Base-by-base conservation (phyloP, 2,113 vertebrate species). In the Saccopteryx bilineata region DNA sequence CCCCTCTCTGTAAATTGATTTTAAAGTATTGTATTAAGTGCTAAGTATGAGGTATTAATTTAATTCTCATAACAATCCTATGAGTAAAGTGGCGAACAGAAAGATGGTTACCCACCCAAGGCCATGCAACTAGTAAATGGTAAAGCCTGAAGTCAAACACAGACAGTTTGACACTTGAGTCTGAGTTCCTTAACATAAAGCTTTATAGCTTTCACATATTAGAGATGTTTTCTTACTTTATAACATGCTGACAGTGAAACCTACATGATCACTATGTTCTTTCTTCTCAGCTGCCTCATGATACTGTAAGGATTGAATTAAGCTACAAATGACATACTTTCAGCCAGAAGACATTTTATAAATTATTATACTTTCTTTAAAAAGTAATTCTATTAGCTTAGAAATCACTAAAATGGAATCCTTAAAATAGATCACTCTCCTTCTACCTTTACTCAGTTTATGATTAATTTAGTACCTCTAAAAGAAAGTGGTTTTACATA, bases 371-470 rank as follows among this genome's bases (percentile, higher is more conserved):
- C 86, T 94, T 97, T 91, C 91, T 96, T 97, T 96, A 96, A 96
- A 97, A 96, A 95, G 78, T 96, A 92, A 96, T 96, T 97, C 91
- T 94, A 96, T 96, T 97, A 97, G 91, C 93, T 97, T 89, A 96
- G 97, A 95, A 93, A 92, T 69, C 88, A 95, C 88, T 96, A 97
- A 96, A 95, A 97, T 75, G 91, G 72, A 96, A 97, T 94, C 68
- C 91, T 96, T 94, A 96, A 93, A 96, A 96, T 46, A 97, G 94
- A 96, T 84, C 65, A 68, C 71, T 86, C 91, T 90, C 60, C 31
- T 92, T 84, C 87, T 85, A 78, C 88, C 80, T 95, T 92, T 88
- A 82, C 54, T 93, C 72, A 69, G 54, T 86, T 96, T 93, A 96
- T 96, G 91, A 97, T 93, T 96, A 97, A 97, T 96, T 97, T 82